Evolutionary conservation across 2,888 invertebrate species (phyloP).

Genomic region (Zele albiditarsus): DNA sequence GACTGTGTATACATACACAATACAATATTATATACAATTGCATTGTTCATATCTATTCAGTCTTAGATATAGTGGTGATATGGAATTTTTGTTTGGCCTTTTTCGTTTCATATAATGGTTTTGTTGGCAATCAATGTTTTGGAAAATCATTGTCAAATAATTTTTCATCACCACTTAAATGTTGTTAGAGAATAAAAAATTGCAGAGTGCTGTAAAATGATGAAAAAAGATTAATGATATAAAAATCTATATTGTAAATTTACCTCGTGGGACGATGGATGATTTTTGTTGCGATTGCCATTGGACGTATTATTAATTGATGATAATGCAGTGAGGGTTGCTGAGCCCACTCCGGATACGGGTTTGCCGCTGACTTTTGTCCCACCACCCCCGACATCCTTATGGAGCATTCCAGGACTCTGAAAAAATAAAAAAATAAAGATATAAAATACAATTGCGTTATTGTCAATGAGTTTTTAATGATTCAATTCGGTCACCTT

Average conservation of each 20-base stretch:
- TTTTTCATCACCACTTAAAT: neutral
- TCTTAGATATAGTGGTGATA: neutral
- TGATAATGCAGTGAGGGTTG: constrained; percentile 70
- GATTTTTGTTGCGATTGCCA: constrained; percentile 67
- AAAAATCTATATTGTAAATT: constrained; percentile 46
- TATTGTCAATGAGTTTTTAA: neutral
- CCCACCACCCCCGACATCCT: constrained; percentile 70
- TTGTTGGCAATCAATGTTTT: neutral
- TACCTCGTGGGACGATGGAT: constrained; percentile 69
- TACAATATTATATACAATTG: neutral
- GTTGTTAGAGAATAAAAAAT: neutral
- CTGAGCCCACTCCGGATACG: constrained; percentile 69
- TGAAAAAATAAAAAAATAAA: constrained; percentile 55
- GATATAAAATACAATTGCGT: constrained; percentile 19
- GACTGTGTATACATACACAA: neutral
- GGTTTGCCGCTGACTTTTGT: constrained; percentile 71
- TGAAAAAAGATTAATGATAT: neutral
- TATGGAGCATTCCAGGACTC: constrained; percentile 72
- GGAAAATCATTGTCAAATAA: neutral
- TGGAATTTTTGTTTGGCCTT: neutral
- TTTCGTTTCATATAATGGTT: neutral
- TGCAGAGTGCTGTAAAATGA: neutral
- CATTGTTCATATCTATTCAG: neutral
- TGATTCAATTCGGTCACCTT: too few species aligned
- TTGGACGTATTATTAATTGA: constrained; percentile 70